These are phyloP conservation scores for Schizaphis graminum DNA, from an alignment of 2,888 invertebrate species.

Conservation along the genomic window DNA sequence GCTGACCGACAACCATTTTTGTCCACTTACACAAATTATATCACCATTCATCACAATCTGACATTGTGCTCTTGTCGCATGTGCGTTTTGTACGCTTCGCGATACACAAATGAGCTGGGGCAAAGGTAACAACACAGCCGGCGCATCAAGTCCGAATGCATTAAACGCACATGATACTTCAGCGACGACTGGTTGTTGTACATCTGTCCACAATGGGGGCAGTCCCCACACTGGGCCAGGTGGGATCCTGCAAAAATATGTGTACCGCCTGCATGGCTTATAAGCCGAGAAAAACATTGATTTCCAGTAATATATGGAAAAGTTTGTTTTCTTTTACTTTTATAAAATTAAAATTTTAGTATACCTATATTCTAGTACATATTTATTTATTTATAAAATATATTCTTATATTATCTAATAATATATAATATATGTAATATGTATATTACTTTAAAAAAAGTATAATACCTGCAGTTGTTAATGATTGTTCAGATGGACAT, in stretches of 20 bases:
- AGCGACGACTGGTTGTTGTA: slow-evolving; percentile 80
- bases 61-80: slow-evolving; percentile 77
- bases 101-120: slow-evolving; percentile 79
- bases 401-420: background rate
- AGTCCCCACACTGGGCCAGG: slow-evolving; percentile 70
- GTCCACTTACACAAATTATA: slow-evolving; percentile 60
- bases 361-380: slow-evolving; percentile 40
- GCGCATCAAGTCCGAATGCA: slow-evolving; percentile 80
- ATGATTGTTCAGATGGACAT: slow-evolving; percentile 44
- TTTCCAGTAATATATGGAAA: slow-evolving; percentile 8
- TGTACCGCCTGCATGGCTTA: slow-evolving; percentile 65
- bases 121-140: slow-evolving; percentile 80
- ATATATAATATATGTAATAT: background rate
- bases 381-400: background rate
- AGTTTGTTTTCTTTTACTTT: background rate
- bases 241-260: slow-evolving; percentile 68
- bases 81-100: slow-evolving; percentile 79
- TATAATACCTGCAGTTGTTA: slow-evolving; percentile 62
- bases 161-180: slow-evolving; percentile 79
- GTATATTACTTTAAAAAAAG: background rate
- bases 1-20: slow-evolving; percentile 60
- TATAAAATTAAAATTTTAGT: background rate
- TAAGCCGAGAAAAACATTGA: slow-evolving; percentile 60
- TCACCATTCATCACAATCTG: slow-evolving; percentile 67
- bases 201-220: slow-evolving; percentile 79